These are phyloP conservation scores for Microhierax caerulescens DNA, from an alignment of 2,797 vertebrate species.

Conservation along the genomic window DNA sequence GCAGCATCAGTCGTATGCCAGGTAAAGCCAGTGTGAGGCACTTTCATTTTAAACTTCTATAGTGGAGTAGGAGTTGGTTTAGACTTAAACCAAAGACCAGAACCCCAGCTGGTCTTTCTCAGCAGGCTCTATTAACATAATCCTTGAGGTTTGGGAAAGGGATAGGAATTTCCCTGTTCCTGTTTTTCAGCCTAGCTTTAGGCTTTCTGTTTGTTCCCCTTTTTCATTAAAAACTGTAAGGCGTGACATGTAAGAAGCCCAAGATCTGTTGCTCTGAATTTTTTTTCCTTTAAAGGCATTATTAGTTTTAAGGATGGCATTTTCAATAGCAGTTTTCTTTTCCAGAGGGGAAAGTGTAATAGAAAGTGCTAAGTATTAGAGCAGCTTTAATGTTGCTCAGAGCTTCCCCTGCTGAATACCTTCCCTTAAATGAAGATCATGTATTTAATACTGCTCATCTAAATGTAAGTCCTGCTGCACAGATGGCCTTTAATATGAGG, in stretches of 20 bases:
- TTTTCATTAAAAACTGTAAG: neutral
- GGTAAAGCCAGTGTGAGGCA: neutral
- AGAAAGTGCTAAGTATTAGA: neutral
- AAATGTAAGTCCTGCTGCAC: neutral
- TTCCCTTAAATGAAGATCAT: neutral
- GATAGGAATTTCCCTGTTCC: neutral
- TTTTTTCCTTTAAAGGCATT: neutral
- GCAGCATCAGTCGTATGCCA: neutral
- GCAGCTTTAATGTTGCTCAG: neutral
- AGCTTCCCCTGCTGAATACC: neutral
- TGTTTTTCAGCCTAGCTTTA: neutral
- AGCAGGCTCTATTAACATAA: neutral
- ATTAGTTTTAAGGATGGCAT: neutral
- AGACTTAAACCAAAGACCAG: neutral
- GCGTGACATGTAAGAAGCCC: neutral
- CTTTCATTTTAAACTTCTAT: neutral
- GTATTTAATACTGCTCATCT: neutral
- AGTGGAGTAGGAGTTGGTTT: neutral
- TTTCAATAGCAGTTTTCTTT: neutral
- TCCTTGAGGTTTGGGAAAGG: neutral
- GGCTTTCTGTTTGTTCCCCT: neutral
- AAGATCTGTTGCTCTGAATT: neutral
- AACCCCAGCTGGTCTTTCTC: neutral
- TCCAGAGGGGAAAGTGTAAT: neutral
- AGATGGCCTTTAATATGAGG: neutral